phyloP scores from a whole-genome alignment of 92 coral and sea anemone species.

The Muricea muricata region DNA sequence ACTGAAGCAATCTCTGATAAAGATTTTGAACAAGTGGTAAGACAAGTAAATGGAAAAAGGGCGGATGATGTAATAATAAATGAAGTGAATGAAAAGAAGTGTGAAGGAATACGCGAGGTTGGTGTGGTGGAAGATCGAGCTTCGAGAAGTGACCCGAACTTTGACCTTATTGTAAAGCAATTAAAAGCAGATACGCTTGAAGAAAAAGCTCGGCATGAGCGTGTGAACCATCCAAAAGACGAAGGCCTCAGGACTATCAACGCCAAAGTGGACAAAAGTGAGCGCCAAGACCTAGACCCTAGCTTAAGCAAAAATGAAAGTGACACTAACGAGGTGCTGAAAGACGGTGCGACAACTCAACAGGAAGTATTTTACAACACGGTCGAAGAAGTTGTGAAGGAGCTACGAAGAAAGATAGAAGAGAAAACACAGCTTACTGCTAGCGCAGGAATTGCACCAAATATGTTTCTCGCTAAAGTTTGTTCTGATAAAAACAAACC shows the following conservation, averaged over 20 bases:
- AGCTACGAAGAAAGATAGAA: constrained; percentile 84
- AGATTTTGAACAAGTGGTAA: neutral
- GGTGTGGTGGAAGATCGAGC: neutral
- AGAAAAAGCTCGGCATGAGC: neutral
- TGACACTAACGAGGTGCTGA: neutral
- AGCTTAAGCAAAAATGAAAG: no score
- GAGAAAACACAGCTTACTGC: constrained; percentile 89
- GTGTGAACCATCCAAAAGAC: neutral
- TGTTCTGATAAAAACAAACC: constrained; percentile 97
- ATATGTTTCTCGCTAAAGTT: constrained; percentile 87
- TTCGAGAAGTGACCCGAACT: neutral
- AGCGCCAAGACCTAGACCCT: no score
- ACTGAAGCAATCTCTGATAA: neutral
- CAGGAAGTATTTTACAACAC: constrained; percentile 60
- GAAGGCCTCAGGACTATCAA: neutral
- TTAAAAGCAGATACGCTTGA: neutral
- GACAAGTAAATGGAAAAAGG: neutral
- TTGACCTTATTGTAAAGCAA: neutral
- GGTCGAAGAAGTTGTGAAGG: constrained; percentile 84
- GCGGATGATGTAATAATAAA: neutral
- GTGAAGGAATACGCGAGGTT: neutral
- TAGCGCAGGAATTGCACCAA: constrained; percentile 99
- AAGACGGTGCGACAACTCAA: neutral
- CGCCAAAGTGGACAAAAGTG: no score
- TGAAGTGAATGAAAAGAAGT: neutral